A percentile compares a stretch with the other conserved stretches of the same genome.
Conservation (phyloP, 2,797 vertebrate genomes). For the Syndactyla subalaris region DNA sequence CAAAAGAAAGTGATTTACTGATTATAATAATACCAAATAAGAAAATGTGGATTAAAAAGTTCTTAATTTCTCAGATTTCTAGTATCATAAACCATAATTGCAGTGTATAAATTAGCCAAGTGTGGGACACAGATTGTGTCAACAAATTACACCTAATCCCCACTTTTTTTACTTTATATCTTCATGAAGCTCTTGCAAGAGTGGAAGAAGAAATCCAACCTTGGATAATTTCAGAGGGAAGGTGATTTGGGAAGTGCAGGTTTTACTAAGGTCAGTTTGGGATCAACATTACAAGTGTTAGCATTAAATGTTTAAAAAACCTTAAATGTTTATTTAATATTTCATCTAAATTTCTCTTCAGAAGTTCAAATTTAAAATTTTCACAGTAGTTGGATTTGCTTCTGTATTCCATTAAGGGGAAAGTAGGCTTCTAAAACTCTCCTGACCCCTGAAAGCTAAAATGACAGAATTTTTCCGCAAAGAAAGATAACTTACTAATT, state of each 20-base stretch:
- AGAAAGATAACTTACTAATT: not conserved
- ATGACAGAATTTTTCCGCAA: not conserved
- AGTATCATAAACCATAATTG: not conserved
- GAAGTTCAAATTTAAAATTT: constrained; percentile 36
- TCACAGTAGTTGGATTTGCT: not conserved
- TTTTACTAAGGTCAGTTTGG: constrained; percentile 1
- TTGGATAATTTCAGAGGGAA: constrained; percentile 5
- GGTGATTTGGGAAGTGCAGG: not conserved
- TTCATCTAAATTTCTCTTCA: not conserved
- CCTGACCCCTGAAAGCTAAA: not conserved
- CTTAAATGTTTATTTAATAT: not conserved
- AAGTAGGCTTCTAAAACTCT: not conserved
- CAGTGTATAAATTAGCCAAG: not conserved
- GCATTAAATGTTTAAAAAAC: not conserved
- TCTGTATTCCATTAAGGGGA: not conserved
- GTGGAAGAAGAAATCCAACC: not conserved
- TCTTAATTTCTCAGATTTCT: not conserved
- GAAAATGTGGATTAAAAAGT: not conserved
- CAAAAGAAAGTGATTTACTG: not conserved
- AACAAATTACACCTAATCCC: constrained; percentile 12
- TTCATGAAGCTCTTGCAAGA: not conserved
- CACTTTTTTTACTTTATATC: not conserved
- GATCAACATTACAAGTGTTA: not conserved
- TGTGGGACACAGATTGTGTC: not conserved
- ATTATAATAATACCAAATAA: not conserved